Evolutionary conservation across 2,797 vertebrate genomes (phyloP).

Genomic region (Okamejei kenojei): DNA sequence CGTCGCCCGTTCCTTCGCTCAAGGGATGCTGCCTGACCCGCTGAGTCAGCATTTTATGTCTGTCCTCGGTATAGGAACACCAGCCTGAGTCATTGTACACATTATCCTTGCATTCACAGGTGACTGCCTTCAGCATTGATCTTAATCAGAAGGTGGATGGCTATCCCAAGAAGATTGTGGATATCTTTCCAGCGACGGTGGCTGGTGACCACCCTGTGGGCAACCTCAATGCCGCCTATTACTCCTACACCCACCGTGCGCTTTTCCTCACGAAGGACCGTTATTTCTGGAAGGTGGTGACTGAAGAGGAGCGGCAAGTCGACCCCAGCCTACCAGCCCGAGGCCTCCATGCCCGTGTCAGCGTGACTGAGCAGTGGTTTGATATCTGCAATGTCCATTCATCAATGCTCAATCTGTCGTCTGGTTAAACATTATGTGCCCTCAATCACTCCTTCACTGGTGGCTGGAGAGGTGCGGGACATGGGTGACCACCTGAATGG

Average conservation of each 20-base stretch:
- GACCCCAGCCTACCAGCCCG: conserved; percentile 41
- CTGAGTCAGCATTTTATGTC: too few relatives aligned
- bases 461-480: not conserved
- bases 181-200: conserved; percentile 42
- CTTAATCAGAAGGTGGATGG: conserved; percentile 39
- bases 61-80: too few relatives aligned
- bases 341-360: conserved; percentile 41
- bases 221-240: conserved; percentile 41
- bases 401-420: conserved; percentile 38
- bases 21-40: too few relatives aligned
- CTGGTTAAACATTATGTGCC: not conserved
- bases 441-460: too few relatives aligned
- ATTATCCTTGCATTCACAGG: conserved; percentile 29
- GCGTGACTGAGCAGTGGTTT: conserved; percentile 43
- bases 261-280: conserved; percentile 43
- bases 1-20: too few relatives aligned
- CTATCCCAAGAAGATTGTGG: conserved; percentile 42
- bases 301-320: conserved; percentile 38
- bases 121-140: conserved; percentile 44
- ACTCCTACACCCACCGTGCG: conserved; percentile 40
- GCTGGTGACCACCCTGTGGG: conserved; percentile 40
- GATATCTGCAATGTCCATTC: conserved; percentile 46
- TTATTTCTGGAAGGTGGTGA: conserved; percentile 44
- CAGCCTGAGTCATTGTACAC: too few relatives aligned
- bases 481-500: not conserved